phyloP scores from a whole-genome alignment of 1,140 invertebrate genomes.

The Drosophila fuyamai region DNA sequence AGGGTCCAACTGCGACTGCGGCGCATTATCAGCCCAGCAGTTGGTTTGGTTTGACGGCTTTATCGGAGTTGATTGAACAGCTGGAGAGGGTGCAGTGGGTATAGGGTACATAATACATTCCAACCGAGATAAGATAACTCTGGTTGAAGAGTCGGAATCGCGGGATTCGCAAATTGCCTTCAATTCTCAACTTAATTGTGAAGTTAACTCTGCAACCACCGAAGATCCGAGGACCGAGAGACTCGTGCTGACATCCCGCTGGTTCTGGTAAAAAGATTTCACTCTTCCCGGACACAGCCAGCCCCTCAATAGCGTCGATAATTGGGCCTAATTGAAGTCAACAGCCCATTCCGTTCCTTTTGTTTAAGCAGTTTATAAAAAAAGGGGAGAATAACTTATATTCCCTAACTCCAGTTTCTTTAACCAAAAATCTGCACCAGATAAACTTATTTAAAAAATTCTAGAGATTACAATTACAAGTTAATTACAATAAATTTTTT shows the following conservation, averaged over 20 bases:
- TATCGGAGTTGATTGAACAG: constrained; percentile 67
- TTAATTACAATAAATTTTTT: background rate
- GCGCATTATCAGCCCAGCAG: constrained; percentile 46
- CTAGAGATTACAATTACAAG: background rate
- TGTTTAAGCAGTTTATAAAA: constrained; percentile 67
- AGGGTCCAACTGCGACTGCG: constrained; percentile 19
- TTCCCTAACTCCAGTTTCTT: background rate
- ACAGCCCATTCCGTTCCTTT: constrained; percentile 60
- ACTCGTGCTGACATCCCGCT: constrained; percentile 50
- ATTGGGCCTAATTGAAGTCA: constrained; percentile 78
- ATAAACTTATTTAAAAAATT: background rate
- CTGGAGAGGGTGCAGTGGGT: constrained; percentile 14
- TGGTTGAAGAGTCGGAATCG: constrained; percentile 15
- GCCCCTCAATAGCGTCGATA: constrained; percentile 73
- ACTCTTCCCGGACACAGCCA: constrained; percentile 39
- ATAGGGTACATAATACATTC: constrained; percentile 6
- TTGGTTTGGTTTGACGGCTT: constrained; percentile 50
- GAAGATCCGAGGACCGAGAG: constrained; percentile 8
- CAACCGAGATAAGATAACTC: constrained; percentile 60
- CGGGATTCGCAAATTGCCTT: constrained; percentile 63
- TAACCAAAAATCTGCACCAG: too few species aligned
- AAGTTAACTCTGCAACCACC: constrained; percentile 64
- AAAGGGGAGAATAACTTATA: constrained; percentile 17
- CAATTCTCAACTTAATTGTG: constrained; percentile 66
- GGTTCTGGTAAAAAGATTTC: constrained; percentile 39